Conservation (phyloP, 2,797 vertebrate genomes). For the Oryzias sinensis region DNA sequence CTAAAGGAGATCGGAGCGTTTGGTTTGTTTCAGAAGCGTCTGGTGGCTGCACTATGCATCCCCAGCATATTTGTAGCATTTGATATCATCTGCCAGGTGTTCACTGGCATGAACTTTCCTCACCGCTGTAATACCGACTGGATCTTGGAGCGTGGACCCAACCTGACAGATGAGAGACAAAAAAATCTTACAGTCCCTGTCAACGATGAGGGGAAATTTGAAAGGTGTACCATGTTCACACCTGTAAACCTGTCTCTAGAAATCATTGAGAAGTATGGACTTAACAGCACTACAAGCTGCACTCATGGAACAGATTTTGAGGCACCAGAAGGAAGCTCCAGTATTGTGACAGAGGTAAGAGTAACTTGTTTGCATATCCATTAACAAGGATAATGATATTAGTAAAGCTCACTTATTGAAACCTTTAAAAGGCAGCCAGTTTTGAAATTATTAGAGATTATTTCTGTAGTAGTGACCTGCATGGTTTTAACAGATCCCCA, state of each 20-base stretch:
- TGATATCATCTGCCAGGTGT: conserved; percentile 84
- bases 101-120: conserved; percentile 71
- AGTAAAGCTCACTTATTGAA: too few species aligned
- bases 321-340: conserved; percentile 51
- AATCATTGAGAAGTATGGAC: conserved; percentile 71
- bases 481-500: too few species aligned
- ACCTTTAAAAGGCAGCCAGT: too few species aligned
- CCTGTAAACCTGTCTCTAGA: conserved; percentile 77
- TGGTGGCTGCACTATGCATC: conserved; percentile 74
- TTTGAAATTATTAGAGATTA: too few species aligned
- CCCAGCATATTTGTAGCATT: conserved; percentile 73
- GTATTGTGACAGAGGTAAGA: conserved; percentile 70
- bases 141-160: conserved; percentile 73
- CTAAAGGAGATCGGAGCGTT: conserved; percentile 81
- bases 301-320: conserved; percentile 78
- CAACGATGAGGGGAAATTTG: conserved; percentile 59
- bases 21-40: conserved; percentile 81
- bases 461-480: too few species aligned
- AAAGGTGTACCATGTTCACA: conserved; percentile 85
- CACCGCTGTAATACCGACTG: conserved; percentile 85
- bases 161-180: conserved; percentile 77
- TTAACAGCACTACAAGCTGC: conserved; percentile 80
- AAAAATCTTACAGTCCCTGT: conserved; percentile 81
- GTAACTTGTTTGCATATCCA: too few species aligned
- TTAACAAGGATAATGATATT: too few species aligned